A percentile compares a stretch with the other conserved stretches of the same genome.
phyloP scores from a whole-genome alignment of 2,113 vertebrate genomes.

The Fulmarus glacialis region DNA sequence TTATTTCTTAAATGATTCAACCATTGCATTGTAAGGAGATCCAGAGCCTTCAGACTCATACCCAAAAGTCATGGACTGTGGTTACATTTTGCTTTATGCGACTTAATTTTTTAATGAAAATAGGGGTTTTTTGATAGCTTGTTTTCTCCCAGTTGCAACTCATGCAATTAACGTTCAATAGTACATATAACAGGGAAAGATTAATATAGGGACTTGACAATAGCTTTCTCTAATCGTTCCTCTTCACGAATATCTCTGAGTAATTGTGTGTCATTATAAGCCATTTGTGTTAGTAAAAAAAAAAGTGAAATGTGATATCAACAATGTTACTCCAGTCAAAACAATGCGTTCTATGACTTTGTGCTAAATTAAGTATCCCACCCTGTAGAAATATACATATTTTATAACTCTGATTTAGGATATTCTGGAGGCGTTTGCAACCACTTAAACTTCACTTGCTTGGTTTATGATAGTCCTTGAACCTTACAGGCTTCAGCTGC shows the following conservation, averaged over 20 bases:
- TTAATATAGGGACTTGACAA: not conserved
- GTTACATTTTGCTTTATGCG: not conserved
- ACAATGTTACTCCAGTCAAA: not conserved
- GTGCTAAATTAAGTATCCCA: not conserved
- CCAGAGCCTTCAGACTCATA: not conserved
- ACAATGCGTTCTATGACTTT: not conserved
- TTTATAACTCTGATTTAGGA: not conserved
- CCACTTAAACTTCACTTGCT: not conserved
- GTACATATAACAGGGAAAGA: not conserved
- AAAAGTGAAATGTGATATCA: not conserved
- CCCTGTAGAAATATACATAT: not conserved
- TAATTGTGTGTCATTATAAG: not conserved
- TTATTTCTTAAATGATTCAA: not conserved
- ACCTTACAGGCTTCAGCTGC: not conserved
- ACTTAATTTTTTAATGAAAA: not conserved
- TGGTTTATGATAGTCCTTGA: not conserved
- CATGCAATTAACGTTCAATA: not conserved
- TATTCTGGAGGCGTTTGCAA: not conserved
- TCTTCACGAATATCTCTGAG: not conserved
- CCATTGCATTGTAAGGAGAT: not conserved
- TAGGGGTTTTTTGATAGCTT: rapidly evolving
- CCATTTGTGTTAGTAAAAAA: not conserved
- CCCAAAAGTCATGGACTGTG: not conserved
- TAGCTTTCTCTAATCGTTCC: not conserved
- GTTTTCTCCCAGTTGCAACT: not conserved